Evolutionary conservation across 2,888 invertebrate genomes (phyloP).

Genomic region (Heliconius cydno): DNA sequence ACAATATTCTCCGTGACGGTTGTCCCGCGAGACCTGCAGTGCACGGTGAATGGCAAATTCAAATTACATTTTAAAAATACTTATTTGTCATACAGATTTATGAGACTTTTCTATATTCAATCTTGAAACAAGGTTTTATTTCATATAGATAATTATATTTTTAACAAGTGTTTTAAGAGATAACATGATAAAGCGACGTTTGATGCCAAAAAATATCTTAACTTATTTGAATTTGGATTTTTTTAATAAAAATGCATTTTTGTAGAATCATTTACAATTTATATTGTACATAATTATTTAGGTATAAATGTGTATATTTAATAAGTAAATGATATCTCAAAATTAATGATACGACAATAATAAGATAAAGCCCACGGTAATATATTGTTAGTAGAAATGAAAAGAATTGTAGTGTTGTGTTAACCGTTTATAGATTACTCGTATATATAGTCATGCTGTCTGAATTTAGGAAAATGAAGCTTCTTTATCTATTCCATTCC

Average conservation of each 20-base stretch:
- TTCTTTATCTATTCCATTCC: conserved; percentile 79
- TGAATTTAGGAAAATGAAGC: conserved; percentile 89
- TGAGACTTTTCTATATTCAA: conserved; percentile 27
- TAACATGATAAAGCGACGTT: too few species aligned
- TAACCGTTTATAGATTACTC: neutral
- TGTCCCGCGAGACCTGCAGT: conserved; percentile 42
- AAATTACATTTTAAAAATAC: conserved; percentile 56
- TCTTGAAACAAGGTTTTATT: neutral
- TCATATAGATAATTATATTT: neutral
- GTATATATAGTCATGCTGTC: conserved; percentile 77
- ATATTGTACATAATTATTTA: neutral
- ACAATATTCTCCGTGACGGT: conserved; percentile 44
- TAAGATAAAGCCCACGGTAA: neutral
- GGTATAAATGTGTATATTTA: neutral
- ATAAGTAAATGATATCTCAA: neutral
- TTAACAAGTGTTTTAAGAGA: neutral
- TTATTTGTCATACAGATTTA: conserved; percentile 51
- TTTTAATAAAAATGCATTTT: too few species aligned
- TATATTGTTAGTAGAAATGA: neutral
- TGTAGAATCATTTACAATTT: too few species aligned
- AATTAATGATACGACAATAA: neutral
- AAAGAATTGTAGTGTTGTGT: neutral
- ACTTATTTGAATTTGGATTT: neutral
- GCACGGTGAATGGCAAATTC: conserved; percentile 49
- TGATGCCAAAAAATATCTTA: neutral